phyloP scores from a whole-genome alignment of 2,113 vertebrate species.

The Loxodonta africana region DNA sequence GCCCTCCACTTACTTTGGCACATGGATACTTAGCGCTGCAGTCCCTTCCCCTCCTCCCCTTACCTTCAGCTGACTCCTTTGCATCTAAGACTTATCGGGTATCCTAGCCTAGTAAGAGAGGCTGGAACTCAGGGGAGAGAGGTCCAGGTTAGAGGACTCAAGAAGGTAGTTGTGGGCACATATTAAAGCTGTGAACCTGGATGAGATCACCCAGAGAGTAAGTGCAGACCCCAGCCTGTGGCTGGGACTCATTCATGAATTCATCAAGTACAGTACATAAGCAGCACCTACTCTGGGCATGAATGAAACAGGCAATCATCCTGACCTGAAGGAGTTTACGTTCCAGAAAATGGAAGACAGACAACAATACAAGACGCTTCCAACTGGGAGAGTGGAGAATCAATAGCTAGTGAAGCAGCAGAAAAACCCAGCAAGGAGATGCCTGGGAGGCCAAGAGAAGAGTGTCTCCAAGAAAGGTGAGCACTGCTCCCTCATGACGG shows the following conservation, averaged over 20 bases:
- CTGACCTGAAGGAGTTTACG: not conserved
- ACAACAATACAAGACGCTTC: not conserved
- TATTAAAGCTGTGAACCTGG: not conserved
- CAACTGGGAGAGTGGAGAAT: not conserved
- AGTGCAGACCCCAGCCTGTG: fast-evolving
- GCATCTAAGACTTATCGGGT: not conserved
- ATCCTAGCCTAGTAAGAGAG: not conserved
- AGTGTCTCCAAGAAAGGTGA: not conserved
- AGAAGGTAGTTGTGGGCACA: not conserved
- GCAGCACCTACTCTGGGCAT: not conserved
- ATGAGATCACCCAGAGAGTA: not conserved
- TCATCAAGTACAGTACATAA: not conserved
- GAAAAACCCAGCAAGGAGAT: not conserved
- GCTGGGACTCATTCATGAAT: not conserved
- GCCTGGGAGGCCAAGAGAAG: not conserved
- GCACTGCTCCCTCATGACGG: fast-evolving
- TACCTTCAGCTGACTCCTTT: not conserved
- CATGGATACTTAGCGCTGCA: fast-evolving
- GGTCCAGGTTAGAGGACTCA: not conserved
- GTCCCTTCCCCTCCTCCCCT: too few species aligned
- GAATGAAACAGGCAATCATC: not conserved
- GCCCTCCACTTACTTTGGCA: fast-evolving
- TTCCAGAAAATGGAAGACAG: not conserved
- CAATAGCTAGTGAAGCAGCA: not conserved
- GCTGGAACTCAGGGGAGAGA: not conserved